These are phyloP conservation scores for Bombus sylvicola DNA, from an alignment of 1,140 invertebrate species.

Conservation along the genomic window DNA sequence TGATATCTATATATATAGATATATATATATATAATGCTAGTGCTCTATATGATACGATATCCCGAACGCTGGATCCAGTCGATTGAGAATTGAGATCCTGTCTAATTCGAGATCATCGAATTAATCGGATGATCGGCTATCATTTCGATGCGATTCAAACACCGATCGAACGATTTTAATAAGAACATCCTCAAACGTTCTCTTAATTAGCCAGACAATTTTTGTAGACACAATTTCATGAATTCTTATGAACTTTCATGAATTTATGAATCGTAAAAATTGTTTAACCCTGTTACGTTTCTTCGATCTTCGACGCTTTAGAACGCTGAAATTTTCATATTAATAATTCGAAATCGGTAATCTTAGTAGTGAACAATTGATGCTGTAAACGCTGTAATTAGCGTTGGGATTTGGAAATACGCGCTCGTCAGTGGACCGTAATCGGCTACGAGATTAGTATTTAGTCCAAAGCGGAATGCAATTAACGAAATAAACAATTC, in stretches of 20 bases:
- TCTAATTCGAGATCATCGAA: neutral
- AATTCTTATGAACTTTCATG: too few species aligned
- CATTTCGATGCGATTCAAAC: neutral
- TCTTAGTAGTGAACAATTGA: neutral
- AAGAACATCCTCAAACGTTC: neutral
- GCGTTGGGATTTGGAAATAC: neutral
- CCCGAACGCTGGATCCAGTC: neutral
- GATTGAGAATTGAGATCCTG: neutral
- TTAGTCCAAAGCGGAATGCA: neutral
- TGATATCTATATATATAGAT: too few species aligned
- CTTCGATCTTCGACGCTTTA: neutral
- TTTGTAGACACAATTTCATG: too few species aligned
- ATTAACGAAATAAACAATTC: conserved; percentile 8
- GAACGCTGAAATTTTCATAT: neutral
- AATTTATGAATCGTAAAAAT: too few species aligned
- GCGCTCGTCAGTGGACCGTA: too few species aligned
- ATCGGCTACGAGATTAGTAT: neutral
- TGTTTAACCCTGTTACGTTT: too few species aligned
- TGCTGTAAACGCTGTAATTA: neutral
- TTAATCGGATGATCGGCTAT: neutral
- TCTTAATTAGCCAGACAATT: too few species aligned
- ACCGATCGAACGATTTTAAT: neutral
- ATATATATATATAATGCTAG: too few species aligned
- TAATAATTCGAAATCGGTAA: neutral
- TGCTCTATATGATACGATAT: neutral